phyloP scores from a whole-genome alignment of 2,113 vertebrate genomes.

The Suncus etruscus region DNA sequence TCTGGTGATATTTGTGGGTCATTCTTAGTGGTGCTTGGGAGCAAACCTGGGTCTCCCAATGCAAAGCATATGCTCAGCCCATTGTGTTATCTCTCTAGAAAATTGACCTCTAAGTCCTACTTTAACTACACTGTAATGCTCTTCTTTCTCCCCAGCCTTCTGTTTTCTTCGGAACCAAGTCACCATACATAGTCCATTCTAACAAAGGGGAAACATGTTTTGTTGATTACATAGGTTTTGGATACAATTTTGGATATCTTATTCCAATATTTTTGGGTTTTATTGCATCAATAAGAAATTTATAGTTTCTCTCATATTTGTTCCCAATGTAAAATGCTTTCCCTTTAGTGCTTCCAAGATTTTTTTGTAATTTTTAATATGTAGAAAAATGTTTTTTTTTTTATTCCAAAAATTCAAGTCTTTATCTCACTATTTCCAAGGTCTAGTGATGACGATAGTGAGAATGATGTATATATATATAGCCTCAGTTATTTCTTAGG shows the following conservation, averaged over 20 bases:
- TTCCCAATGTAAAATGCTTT: background rate
- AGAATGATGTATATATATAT: background rate
- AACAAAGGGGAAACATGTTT: background rate
- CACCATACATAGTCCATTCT: background rate
- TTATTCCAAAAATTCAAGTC: background rate
- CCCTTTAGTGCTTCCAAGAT: background rate
- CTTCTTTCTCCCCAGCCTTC: background rate
- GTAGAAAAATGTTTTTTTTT: background rate
- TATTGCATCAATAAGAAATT: background rate
- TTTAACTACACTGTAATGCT: background rate
- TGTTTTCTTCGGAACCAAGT: background rate
- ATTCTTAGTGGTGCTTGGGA: too few species aligned
- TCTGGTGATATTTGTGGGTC: too few species aligned
- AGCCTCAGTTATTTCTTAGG: background rate
- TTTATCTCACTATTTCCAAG: background rate
- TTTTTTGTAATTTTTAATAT: background rate
- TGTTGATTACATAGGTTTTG: constrained; percentile 3
- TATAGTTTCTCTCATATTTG: background rate
- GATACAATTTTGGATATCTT: background rate
- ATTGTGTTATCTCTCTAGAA: too few species aligned
- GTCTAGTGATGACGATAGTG: background rate
- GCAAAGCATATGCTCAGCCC: too few species aligned
- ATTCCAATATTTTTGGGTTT: background rate
- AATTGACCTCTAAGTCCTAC: too few species aligned
- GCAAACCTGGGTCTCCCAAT: too few species aligned